Evolutionary conservation across 1,140 invertebrate genomes (phyloP).

Genomic region (Anadara kagoshimensis): DNA sequence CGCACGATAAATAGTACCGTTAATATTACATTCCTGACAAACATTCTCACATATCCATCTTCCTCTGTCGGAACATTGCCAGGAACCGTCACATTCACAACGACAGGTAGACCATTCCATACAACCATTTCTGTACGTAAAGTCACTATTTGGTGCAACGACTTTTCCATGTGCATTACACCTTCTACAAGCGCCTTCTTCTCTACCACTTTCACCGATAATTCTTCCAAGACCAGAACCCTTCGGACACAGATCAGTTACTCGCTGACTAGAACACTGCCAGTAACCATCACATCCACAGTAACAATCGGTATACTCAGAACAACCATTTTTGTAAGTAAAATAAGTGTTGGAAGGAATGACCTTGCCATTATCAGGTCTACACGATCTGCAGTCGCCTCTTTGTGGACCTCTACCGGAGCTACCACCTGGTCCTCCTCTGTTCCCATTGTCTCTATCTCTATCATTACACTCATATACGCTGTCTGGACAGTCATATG

Average conservation of each 20-base stretch:
- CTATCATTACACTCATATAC: too few species aligned
- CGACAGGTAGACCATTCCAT: conserved; percentile 50
- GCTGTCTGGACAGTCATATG: conserved; percentile 36
- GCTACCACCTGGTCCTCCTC: too few species aligned
- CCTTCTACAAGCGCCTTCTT: conserved; percentile 26
- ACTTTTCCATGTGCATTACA: conserved; percentile 45
- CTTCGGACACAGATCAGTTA: conserved; percentile 10
- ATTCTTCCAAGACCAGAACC: neutral
- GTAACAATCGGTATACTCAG: conserved; percentile 31
- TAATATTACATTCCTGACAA: conserved; percentile 42
- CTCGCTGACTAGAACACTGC: conserved; percentile 27
- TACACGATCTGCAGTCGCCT: too few species aligned
- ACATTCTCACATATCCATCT: conserved; percentile 49
- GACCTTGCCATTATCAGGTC: too few species aligned
- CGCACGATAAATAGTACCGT: conserved; percentile 39
- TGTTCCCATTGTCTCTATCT: too few species aligned
- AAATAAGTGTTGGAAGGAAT: conserved; percentile 16
- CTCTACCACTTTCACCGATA: neutral
- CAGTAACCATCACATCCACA: conserved; percentile 36
- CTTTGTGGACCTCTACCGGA: too few species aligned
- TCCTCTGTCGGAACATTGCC: conserved; percentile 45
- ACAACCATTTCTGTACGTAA: conserved; percentile 53
- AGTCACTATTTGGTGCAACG: conserved; percentile 35
- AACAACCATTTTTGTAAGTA: conserved; percentile 26
- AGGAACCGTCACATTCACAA: conserved; percentile 53